A percentile compares a stretch with the other conserved stretches of the same genome.
Evolutionary conservation across 2,888 invertebrate species (phyloP).

Genomic region (Thera obeliscata): DNA sequence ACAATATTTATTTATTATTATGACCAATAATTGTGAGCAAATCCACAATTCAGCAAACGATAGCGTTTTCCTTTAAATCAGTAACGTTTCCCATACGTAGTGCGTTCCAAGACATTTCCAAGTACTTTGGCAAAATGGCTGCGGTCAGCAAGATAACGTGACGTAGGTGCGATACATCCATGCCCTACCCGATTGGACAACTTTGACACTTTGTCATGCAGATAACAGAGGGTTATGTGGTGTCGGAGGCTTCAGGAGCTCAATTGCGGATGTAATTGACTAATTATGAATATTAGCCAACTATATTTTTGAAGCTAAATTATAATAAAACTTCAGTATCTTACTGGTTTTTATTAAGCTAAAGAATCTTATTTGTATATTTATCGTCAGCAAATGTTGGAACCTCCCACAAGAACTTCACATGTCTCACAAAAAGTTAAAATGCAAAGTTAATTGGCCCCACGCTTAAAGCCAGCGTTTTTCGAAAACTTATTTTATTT

Average conservation of each 20-base stretch:
- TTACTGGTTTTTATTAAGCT: not conserved
- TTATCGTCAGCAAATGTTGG: not conserved
- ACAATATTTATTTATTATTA: no score
- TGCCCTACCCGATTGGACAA: constrained; percentile 39
- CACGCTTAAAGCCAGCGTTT: constrained; percentile 23
- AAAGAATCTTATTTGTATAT: not conserved
- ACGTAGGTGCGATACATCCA: constrained; percentile 40
- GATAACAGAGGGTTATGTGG: constrained; percentile 20
- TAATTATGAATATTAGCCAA: not conserved
- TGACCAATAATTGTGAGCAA: no score
- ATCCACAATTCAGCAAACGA: no score
- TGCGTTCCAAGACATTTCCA: constrained; percentile 22
- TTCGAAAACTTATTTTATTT: constrained; percentile 61
- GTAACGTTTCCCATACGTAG: constrained; percentile 1
- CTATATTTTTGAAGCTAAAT: not conserved
- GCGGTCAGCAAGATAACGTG: constrained; percentile 41
- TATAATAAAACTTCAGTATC: not conserved
- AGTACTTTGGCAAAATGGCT: constrained; percentile 24
- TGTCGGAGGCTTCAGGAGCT: constrained; percentile 1
- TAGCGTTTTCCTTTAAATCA: no score
- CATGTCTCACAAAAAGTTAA: constrained; percentile 8
- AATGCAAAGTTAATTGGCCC: constrained; percentile 28
- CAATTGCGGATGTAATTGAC: constrained; percentile 11
- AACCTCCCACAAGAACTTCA: not conserved
- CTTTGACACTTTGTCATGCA: constrained; percentile 38